phyloP scores from a whole-genome alignment of 92 coral and sea anemone species.

The Bergia sp. region DNA sequence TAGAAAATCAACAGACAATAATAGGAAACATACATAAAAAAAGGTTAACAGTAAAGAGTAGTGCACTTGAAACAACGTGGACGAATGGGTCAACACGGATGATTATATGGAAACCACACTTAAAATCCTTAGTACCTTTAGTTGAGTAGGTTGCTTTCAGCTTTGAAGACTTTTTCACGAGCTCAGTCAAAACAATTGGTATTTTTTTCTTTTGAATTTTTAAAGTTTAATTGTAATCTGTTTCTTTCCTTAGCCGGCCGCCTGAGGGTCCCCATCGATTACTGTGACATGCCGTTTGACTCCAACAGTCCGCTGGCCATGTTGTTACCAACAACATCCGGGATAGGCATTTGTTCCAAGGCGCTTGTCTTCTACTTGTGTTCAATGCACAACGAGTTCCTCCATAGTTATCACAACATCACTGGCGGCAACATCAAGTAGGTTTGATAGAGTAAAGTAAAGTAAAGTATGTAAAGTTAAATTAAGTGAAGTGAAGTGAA shows the following conservation, averaged over 20 bases:
- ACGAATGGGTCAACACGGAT: too few species aligned
- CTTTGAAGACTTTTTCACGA: too few species aligned
- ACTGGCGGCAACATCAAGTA: constrained; percentile 60
- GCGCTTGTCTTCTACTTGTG: constrained; percentile 68
- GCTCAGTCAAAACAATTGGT: neutral
- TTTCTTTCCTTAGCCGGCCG: constrained; percentile 58
- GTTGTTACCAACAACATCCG: constrained; percentile 76
- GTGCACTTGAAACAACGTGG: too few species aligned
- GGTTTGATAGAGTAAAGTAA: constrained; percentile 3
- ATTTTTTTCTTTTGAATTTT: neutral
- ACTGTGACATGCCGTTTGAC: constrained; percentile 67
- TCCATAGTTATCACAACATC: constrained; percentile 57
- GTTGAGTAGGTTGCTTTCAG: neutral
- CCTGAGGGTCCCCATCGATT: constrained; percentile 65
- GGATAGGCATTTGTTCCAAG: constrained; percentile 76
- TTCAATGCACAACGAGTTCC: constrained; percentile 76
- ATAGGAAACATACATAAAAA: too few species aligned
- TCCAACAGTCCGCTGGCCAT: constrained; percentile 65
- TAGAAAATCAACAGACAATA: too few species aligned
- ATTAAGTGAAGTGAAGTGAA: too few species aligned
- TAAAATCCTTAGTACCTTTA: too few species aligned
- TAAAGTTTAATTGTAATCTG: neutral
- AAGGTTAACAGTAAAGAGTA: too few species aligned
- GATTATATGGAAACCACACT: too few species aligned
- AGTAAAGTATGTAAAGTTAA: neutral